Evolutionary conservation across 1,140 invertebrate genomes (phyloP), one percentile per base, ranked within the genome.

Genomic region (Penaeus chinensis): DNA sequence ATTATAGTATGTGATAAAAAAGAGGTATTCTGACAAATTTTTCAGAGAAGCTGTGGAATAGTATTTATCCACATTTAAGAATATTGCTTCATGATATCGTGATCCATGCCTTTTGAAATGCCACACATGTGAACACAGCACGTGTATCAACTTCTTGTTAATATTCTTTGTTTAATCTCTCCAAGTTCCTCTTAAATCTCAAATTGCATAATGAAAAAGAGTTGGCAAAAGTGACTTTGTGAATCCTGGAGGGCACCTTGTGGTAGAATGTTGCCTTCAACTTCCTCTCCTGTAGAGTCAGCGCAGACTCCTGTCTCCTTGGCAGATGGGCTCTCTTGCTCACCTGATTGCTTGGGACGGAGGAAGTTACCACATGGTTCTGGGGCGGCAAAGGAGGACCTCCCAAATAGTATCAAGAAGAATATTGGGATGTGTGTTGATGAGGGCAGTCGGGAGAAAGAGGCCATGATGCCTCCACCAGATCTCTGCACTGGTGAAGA

Each of bases 241-340:
- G 16, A 74, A 76, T 71, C 54, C 11, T 54, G 37, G 37, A 54
- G 54, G 54, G 5, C 54, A 54, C 54, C 54, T 54, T 54, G 54
- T 54, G 54, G 76, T 62, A 81, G 42, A 32, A 87, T 87, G 86
- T 78, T 87, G 80, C 86, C 86, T 16, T 87, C 86, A 32, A 77
- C 86, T 27, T 87, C 86, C 27, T 87, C 86, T 69, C 86, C 86
- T 63, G 80, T 87, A 65, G 86, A 87, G 81, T 76, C 80, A 47
- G 86, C 86, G 63, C 60, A 69, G 20, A 82, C 80, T 24, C 86
- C 86, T 22, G 60, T 82, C 37, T 62, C 69, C 42, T 61, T 82
- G 22, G n/a, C 86, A 11, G 85, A 19, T n/a, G 61, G 47, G 27
- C 19, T 66, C 61, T 32, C 42, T 24, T 82, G 84, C n/a, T 76